A percentile compares a stretch with the other conserved stretches of the same genome.
These are phyloP conservation scores for Drosophila niveifrons DNA, from an alignment of 2,888 invertebrate species.

Conservation along the genomic window DNA sequence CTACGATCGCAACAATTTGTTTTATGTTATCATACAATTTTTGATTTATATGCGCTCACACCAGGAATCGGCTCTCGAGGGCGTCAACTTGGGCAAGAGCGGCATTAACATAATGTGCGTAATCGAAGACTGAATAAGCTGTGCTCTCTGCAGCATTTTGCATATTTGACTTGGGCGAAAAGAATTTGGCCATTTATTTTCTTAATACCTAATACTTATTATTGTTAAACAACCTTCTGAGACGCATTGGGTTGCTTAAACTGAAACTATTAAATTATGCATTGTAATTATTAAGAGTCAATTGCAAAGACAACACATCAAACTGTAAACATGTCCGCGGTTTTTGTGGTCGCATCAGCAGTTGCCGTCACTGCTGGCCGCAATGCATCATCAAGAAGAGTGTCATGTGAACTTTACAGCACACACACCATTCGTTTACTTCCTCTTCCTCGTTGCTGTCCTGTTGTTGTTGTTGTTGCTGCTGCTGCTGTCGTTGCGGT, in stretches of 20 bases:
- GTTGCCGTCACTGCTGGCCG: conserved; percentile 20
- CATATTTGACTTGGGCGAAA: conserved; percentile 32
- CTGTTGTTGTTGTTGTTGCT: conserved; percentile 27
- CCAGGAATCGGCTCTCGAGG: conserved; percentile 91
- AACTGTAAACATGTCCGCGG: conserved; percentile 58
- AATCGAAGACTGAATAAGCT: conserved; percentile 87
- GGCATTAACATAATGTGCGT: conserved; percentile 95
- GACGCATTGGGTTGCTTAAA: conserved; percentile 8
- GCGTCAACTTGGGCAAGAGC: conserved; percentile 91
- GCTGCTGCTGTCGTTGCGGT: conserved; percentile 56
- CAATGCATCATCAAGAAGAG: conserved; percentile 52
- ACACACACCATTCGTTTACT: conserved; percentile 28
- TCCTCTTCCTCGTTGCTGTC: conserved; percentile 5
- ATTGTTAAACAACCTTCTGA: conserved; percentile 15
- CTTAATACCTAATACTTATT: conserved; percentile 14
- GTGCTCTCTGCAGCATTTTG: background rate
- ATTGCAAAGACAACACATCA: conserved; percentile 47
- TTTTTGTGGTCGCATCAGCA: conserved; percentile 55
- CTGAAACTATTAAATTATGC: conserved; percentile 69
- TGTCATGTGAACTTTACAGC: conserved; percentile 61
- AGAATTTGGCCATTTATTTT: conserved; percentile 23
- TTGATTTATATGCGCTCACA: conserved; percentile 90
- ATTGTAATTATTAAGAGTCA: conserved; percentile 73
- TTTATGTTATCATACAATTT: conserved; percentile 94
- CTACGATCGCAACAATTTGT: conserved; percentile 94